Conservation (phyloP, 1,140 invertebrate genomes). For the Subanguina moxae region DNA sequence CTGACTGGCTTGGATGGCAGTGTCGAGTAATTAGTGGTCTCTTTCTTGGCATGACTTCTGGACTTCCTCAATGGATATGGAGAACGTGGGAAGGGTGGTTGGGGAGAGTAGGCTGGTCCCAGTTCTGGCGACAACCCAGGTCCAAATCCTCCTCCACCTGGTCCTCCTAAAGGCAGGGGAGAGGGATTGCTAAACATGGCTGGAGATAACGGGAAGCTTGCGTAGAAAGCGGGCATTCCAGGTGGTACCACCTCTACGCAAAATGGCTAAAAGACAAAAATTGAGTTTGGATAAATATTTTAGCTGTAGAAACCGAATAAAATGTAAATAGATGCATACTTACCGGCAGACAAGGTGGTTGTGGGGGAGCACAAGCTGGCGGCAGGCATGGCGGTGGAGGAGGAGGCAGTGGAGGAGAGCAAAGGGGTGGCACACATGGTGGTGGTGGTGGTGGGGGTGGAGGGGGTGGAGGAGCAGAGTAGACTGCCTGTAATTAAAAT, state of each 20-base stretch:
- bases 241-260: not conserved
- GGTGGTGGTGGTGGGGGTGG: not conserved
- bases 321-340: not conserved
- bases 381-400: not conserved
- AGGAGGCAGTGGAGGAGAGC: not conserved
- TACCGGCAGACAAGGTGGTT: not conserved
- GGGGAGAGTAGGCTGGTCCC: not conserved
- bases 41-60: constrained; percentile 2
- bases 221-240: not conserved
- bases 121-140: not conserved
- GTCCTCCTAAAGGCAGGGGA: not conserved
- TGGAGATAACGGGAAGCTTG: not conserved
- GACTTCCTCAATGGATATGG: not conserved
- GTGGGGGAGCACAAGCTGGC: not conserved
- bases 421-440: not conserved
- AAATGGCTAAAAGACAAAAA: not conserved
- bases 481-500: too few species aligned
- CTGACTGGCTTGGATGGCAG: too few species aligned
- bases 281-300: too few species aligned
- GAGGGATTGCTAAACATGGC: not conserved
- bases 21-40: not conserved
- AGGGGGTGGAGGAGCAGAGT: not conserved
- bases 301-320: too few species aligned
- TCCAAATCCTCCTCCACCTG: not conserved
- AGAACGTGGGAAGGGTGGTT: not conserved